Conservation (phyloP, 2,797 vertebrate species). For the Neostethus bicornis region DNA sequence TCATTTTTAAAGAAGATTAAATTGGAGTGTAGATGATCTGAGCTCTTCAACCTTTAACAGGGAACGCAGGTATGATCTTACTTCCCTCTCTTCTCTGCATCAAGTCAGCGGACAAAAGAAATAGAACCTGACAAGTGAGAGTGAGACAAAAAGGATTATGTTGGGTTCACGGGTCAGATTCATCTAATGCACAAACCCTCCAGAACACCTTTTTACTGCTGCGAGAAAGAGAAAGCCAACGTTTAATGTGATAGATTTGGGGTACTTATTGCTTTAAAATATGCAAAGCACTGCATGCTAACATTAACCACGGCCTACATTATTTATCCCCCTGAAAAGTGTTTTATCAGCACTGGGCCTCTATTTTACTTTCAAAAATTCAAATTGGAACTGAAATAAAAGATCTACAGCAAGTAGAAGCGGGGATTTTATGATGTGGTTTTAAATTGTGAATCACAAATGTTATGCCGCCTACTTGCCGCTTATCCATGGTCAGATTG, state of each 20-base stretch:
- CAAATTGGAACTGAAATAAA: slow-evolving; percentile 58
- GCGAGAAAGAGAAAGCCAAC: slow-evolving; percentile 54
- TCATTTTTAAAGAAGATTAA: slow-evolving; percentile 45
- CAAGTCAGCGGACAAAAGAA: slow-evolving; percentile 41
- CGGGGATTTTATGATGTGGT: slow-evolving; percentile 42
- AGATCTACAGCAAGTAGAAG: slow-evolving; percentile 34
- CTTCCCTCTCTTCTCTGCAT: slow-evolving; percentile 36
- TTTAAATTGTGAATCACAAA: slow-evolving; percentile 43
- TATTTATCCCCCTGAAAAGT: slow-evolving; percentile 75
- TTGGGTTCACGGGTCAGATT: slow-evolving; percentile 70
- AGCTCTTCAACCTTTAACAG: slow-evolving; percentile 44
- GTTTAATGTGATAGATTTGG: slow-evolving; percentile 66
- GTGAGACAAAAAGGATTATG: slow-evolving; percentile 65
- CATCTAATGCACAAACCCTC: slow-evolving; percentile 64
- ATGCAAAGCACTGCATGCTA: slow-evolving; percentile 80
- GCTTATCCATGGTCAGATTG: too few species aligned
- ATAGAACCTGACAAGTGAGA: slow-evolving; percentile 56
- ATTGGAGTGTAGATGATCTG: slow-evolving; percentile 46
- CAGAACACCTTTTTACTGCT: slow-evolving; percentile 68
- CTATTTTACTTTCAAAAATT: slow-evolving; percentile 71
- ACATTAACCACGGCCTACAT: slow-evolving; percentile 73
- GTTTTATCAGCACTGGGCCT: slow-evolving; percentile 74
- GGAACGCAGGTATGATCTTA: slow-evolving; percentile 39
- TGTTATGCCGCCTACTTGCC: too few species aligned
- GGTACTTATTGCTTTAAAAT: slow-evolving; percentile 74